Evolutionary conservation across 2,113 vertebrate genomes (phyloP).

Genomic region (Trichomycterus rosablanca): DNA sequence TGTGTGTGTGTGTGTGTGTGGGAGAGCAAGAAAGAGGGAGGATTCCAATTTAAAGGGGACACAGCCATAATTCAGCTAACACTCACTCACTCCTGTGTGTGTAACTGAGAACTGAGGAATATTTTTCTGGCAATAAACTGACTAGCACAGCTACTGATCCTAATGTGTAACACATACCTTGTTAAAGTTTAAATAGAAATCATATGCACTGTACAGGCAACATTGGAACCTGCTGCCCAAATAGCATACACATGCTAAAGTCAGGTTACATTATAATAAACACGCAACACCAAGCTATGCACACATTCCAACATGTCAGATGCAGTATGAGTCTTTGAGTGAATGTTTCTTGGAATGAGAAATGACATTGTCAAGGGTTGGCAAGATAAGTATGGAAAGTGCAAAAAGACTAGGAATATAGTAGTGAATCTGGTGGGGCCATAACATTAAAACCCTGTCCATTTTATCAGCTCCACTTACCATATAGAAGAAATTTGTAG

Average conservation of each 20-base stretch:
- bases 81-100: slow-evolving; percentile 39
- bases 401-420: too few relatives aligned
- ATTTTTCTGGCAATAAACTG: slow-evolving; percentile 23
- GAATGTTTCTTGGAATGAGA: too few relatives aligned
- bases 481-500: too few relatives aligned
- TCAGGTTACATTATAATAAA: slow-evolving; percentile 5
- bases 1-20: slow-evolving; percentile 12
- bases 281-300: slow-evolving; percentile 1
- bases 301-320: not conserved
- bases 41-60: slow-evolving; percentile 45
- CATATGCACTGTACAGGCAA: slow-evolving; percentile 3
- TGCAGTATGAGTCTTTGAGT: too few relatives aligned
- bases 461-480: too few relatives aligned
- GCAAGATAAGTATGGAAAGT: too few relatives aligned
- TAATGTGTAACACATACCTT: slow-evolving; percentile 22
- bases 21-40: slow-evolving; percentile 22
- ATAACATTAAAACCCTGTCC: too few relatives aligned
- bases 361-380: too few relatives aligned
- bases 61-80: slow-evolving; percentile 44
- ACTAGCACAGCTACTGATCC: slow-evolving; percentile 1
- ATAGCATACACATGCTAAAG: slow-evolving; percentile 1
- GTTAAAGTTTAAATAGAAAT: slow-evolving; percentile 14
- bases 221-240: slow-evolving; percentile 1
- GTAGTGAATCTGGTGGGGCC: too few relatives aligned
- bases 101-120: slow-evolving; percentile 32